Evolutionary conservation across 1,140 invertebrate species (phyloP), one percentile per base, ranked within the genome.

Genomic region (Dufourea novaeangliae): DNA sequence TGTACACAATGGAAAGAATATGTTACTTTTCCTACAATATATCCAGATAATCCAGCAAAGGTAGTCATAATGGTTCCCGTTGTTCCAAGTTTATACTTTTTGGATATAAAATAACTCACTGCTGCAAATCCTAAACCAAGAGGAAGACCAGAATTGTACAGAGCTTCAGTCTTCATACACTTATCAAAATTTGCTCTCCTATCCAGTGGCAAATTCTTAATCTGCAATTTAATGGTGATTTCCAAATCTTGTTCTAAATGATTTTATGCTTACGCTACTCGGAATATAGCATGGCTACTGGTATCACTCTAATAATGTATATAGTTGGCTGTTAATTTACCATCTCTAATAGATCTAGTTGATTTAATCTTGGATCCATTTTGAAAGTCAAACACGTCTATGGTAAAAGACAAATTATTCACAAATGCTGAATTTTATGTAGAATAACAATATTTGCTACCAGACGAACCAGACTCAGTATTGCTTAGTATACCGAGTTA

Each of bases 21-120:
- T 0, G 0, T 0, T 2, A 69, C 0, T 29, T 0, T 69, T n/a
- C 37, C 64, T 0, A 17, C 0, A 0, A 5, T 0, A 2, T 11
- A 61, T 25, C 17, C 20, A 14, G 2, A 0, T 0, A 39, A 0
- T 37, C 54, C 29, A 7, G 20, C 0, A 34, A 32, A 0, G 0
- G 1, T 0, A 32, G 11, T 11, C 0, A 0, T 0, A 0, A 34
- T 0, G 12, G 12, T 37, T 8, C 20, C n/a, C 25, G 2, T 1
- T 6, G 5, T 41, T 0, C 11, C 0, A 1, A 20, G 0, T 14
- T 34, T 12, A 1, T 0, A 0, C 12, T 1, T 5, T 0, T 12
- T 27, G 46, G 50, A 29, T 1, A 25, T 0, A 0, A 4, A 7
- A 27, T 57, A 2, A 5, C 11, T 0, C 12, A 3, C 0, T 20